phyloP scores from a whole-genome alignment of 2,888 invertebrate species.

The Ichneumon xanthorius region DNA sequence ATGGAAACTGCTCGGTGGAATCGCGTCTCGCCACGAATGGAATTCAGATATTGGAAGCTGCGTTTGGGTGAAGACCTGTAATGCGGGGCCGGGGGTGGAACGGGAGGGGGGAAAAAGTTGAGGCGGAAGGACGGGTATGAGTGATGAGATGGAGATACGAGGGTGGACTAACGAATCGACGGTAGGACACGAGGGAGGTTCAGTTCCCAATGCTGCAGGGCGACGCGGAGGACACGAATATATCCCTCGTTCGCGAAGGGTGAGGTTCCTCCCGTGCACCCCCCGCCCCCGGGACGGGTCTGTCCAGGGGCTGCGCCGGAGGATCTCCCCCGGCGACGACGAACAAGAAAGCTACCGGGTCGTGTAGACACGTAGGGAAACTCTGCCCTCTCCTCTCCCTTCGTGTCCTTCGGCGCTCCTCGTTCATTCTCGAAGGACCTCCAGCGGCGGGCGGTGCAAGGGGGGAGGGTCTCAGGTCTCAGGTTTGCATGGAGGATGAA shows the following conservation, averaged over 20 bases:
- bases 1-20: background rate
- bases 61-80: background rate
- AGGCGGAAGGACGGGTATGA: background rate
- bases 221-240: conserved; percentile 6
- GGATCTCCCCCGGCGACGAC: conserved; percentile 2
- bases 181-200: conserved; percentile 11
- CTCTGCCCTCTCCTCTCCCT: conserved; percentile 21
- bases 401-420: background rate
- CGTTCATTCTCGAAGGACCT: conserved; percentile 9
- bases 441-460: background rate
- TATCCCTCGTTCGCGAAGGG: conserved; percentile 14
- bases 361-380: conserved; percentile 37
- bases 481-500: conserved; percentile 60
- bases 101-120: background rate
- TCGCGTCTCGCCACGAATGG: background rate
- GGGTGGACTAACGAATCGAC: conserved; percentile 65
- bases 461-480: conserved; percentile 15
- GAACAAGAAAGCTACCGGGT: conserved; percentile 46
- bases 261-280: background rate
- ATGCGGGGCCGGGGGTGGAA: background rate
- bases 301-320: background rate
- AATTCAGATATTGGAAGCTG: background rate
- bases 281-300: background rate
- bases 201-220: conserved; percentile 50
- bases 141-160: conserved; percentile 50